Evolutionary conservation across 2,797 vertebrate genomes (phyloP).

Genomic region (Antennarius maculatus): DNA sequence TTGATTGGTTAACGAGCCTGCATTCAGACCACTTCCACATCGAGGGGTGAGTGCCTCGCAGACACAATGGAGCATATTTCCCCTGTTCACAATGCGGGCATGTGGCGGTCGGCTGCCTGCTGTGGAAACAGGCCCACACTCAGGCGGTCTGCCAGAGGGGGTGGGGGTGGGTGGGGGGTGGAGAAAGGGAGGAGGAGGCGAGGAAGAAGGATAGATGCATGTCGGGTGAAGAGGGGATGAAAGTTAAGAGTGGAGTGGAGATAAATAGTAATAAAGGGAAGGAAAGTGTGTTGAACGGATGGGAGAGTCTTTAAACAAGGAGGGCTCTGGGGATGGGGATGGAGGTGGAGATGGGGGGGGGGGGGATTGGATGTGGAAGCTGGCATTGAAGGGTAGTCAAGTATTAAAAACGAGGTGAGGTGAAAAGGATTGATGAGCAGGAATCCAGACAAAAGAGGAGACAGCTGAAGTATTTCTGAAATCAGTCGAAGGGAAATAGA

Average conservation of each 20-base stretch:
- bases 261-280: conserved; percentile 29
- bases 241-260: conserved; percentile 16
- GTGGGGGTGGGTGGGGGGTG: conserved; percentile 36
- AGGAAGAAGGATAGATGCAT: conserved; percentile 36
- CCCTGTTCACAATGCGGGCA: conserved; percentile 73
- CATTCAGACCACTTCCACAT: conserved; percentile 77
- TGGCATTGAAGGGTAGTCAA: conserved; percentile 5
- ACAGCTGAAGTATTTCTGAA: no score
- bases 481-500: no score
- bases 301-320: conserved; percentile 26
- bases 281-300: conserved; percentile 23
- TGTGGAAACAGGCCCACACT: conserved; percentile 61
- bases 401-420: background rate
- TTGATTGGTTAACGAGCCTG: conserved; percentile 82
- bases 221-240: conserved; percentile 16
- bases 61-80: conserved; percentile 81
- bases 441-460: no score
- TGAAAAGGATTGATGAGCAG: conserved; percentile 6
- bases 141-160: conserved; percentile 64
- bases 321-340: conserved; percentile 11
- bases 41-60: conserved; percentile 58
- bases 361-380: conserved; percentile 1
- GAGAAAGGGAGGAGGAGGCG: conserved; percentile 39
- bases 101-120: conserved; percentile 54
- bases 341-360: background rate